phyloP scores from a whole-genome alignment of 2,113 vertebrate genomes.

The Mohoua ochrocephala region DNA sequence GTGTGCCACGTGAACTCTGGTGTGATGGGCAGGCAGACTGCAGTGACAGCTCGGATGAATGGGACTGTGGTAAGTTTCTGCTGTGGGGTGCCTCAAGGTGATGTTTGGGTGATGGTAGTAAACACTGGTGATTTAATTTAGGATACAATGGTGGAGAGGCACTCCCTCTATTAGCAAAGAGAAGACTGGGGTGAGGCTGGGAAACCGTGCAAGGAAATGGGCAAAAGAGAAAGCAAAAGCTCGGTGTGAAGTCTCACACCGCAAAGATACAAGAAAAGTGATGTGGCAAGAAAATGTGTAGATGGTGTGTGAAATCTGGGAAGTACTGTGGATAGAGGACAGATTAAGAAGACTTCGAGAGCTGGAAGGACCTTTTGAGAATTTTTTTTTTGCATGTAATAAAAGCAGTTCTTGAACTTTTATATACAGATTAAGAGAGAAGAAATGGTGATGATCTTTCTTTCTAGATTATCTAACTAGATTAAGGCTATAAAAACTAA shows the following conservation, averaged over 20 bases:
- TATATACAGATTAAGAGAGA: not conserved
- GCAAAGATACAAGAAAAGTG: not conserved
- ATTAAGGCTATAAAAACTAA: not conserved
- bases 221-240: not conserved
- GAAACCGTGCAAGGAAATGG: not conserved
- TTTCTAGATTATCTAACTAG: not conserved
- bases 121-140: not conserved
- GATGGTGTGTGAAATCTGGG: not conserved
- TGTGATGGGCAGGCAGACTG: conserved; percentile 89
- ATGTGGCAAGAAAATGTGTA: not conserved
- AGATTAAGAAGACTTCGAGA: fast-evolving
- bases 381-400: not conserved
- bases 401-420: not conserved
- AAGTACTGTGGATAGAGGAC: not conserved
- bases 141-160: not conserved
- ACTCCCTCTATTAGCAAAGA: not conserved
- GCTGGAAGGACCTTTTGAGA: not conserved
- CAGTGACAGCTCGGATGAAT: conserved; percentile 91
- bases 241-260: not conserved
- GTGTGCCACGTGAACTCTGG: conserved; percentile 85
- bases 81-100: not conserved
- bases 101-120: not conserved
- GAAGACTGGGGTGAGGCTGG: not conserved
- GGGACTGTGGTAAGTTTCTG: conserved; percentile 86
- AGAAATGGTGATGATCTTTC: not conserved